A percentile compares a stretch with the other conserved stretches of the same genome.
Evolutionary conservation across 2,113 vertebrate genomes (phyloP).

Genomic region (Telmatochromis brachygnathus): DNA sequence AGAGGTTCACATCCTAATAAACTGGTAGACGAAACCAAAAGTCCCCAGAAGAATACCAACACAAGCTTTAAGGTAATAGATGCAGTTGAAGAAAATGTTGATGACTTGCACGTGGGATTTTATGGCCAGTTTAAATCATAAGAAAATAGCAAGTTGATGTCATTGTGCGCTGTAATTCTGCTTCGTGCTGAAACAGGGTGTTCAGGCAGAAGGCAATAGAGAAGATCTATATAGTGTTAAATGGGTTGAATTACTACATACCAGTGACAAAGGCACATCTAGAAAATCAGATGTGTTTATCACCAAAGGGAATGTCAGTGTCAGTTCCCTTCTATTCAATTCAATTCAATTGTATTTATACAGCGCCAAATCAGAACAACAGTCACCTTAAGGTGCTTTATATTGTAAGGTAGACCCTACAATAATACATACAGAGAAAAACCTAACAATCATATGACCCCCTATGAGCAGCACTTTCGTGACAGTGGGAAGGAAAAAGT

Average conservation of each 20-base stretch:
- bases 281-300: neutral
- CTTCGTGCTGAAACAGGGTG: neutral
- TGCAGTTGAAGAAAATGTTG: neutral
- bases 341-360: neutral
- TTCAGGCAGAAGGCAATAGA: neutral
- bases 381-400: neutral
- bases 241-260: neutral
- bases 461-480: neutral
- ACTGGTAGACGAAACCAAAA: neutral
- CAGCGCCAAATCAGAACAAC: neutral
- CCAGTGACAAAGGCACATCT: neutral
- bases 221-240: neutral
- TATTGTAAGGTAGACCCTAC: neutral
- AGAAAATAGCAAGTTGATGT: neutral
- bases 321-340: neutral
- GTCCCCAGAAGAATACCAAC: neutral
- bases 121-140: neutral
- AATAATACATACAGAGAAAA: neutral
- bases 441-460: neutral
- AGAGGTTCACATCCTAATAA: neutral
- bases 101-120: neutral
- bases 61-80: neutral
- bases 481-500: neutral
- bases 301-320: neutral
- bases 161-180: neutral